Evolutionary conservation across 2,888 invertebrate genomes (phyloP).

Genomic region (Strigamia maritima): DNA sequence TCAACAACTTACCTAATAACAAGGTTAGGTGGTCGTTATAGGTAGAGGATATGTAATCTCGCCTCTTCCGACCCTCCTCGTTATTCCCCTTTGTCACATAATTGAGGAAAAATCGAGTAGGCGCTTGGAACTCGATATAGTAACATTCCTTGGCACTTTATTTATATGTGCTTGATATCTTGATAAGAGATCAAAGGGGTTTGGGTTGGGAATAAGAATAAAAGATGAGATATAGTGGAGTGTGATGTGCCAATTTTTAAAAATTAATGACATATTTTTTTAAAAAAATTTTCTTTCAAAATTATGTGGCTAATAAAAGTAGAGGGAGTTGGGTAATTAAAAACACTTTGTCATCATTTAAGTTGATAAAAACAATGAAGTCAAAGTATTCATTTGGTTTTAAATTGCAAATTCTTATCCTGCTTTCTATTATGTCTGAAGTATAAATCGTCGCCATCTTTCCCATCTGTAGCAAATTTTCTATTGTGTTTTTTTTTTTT

Average conservation of each 20-base stretch:
- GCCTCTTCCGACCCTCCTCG: slow-evolving; percentile 33
- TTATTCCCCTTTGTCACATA: slow-evolving; percentile 34
- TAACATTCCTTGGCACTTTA: slow-evolving; percentile 18
- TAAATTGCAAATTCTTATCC: slow-evolving; percentile 28
- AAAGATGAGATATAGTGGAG: not conserved
- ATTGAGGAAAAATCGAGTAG: slow-evolving; percentile 34
- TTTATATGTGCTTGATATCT: not conserved
- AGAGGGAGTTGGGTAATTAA: slow-evolving; percentile 13
- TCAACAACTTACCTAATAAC: slow-evolving; percentile 32
- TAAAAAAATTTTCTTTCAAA: not conserved
- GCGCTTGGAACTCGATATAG: slow-evolving; percentile 9
- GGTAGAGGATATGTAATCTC: slow-evolving; percentile 32
- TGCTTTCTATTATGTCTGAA: not conserved
- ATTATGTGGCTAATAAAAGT: slow-evolving; percentile 9
- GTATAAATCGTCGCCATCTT: slow-evolving; percentile 29
- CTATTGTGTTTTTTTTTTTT: slow-evolving; percentile 21
- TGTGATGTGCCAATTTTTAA: too few species aligned
- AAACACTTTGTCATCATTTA: slow-evolving; percentile 33
- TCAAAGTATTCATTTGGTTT: slow-evolving; percentile 15
- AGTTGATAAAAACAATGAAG: slow-evolving; percentile 24
- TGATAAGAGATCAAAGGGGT: slow-evolving; percentile 27
- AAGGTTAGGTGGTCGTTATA: slow-evolving; percentile 31
- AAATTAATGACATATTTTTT: not conserved
- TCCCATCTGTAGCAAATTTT: not conserved
- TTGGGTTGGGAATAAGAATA: not conserved